Conservation (phyloP, 2,888 invertebrate species). For the Pristionchus entomophagus region DNA sequence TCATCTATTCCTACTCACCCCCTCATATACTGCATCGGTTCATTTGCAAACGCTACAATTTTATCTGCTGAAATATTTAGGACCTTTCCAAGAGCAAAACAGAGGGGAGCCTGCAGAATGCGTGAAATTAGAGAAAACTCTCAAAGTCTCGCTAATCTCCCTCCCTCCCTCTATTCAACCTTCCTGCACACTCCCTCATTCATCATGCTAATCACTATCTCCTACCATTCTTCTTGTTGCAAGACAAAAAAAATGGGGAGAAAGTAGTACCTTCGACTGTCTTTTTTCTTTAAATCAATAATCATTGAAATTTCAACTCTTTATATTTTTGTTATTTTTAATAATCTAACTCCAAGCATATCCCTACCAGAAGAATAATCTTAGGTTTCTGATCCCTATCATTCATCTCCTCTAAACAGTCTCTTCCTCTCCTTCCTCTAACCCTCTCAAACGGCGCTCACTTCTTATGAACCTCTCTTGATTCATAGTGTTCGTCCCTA, state of each 20-base stretch:
- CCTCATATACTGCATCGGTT: background rate
- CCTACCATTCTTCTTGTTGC: background rate
- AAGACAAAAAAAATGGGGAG: background rate
- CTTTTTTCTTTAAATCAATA: no score
- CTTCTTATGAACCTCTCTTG: conserved; percentile 15
- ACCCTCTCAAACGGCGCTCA: background rate
- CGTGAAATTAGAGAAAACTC: background rate
- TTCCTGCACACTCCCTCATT: background rate
- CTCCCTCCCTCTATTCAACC: background rate
- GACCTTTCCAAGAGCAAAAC: background rate
- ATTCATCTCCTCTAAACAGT: background rate
- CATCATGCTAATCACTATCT: background rate
- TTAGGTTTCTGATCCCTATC: background rate
- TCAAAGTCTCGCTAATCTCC: background rate
- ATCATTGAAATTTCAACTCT: no score
- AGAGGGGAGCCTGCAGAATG: background rate
- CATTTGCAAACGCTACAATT: background rate
- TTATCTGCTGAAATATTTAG: background rate
- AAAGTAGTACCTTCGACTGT: no score
- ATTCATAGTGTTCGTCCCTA: background rate
- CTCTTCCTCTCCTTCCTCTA: conserved; percentile 6
- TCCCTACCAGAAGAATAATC: no score
- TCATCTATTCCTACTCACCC: background rate
- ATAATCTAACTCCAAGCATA: no score
- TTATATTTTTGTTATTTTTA: no score